Evolutionary conservation across 2,797 vertebrate genomes (phyloP).

Genomic region (Darevskia mixta): DNA sequence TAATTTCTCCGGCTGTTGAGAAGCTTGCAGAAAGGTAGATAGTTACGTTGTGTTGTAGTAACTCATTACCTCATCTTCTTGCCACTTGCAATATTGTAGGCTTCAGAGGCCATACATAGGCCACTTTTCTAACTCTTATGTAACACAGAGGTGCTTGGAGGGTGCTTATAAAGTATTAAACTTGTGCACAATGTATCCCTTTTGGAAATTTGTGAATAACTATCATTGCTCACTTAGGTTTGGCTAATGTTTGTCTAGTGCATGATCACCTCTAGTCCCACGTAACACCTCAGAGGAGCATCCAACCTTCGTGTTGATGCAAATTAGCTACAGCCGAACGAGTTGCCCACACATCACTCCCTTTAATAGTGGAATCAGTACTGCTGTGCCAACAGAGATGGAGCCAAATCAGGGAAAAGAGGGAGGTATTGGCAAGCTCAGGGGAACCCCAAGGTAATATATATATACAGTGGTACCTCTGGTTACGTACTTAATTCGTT

Average conservation of each 20-base stretch:
- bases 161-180: neutral
- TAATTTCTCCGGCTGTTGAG: neutral
- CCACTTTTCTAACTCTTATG: neutral
- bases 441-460: neutral
- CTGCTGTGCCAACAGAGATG: neutral
- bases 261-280: neutral
- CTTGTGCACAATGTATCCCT: no score
- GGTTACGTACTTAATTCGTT: no score
- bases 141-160: neutral
- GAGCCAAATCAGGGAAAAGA: neutral
- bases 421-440: neutral
- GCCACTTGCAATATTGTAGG: neutral
- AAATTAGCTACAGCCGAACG: neutral
- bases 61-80: neutral
- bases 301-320: neutral
- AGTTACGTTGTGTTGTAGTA: neutral
- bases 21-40: neutral
- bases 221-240: neutral
- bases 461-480: neutral
- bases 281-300: neutral
- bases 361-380: neutral
- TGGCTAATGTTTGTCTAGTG: neutral
- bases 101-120: neutral
- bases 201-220: neutral
- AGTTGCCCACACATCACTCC: neutral